These are phyloP conservation scores for Lepus europaeus DNA, from an alignment of 2,113 vertebrate species.

Conservation along the genomic window DNA sequence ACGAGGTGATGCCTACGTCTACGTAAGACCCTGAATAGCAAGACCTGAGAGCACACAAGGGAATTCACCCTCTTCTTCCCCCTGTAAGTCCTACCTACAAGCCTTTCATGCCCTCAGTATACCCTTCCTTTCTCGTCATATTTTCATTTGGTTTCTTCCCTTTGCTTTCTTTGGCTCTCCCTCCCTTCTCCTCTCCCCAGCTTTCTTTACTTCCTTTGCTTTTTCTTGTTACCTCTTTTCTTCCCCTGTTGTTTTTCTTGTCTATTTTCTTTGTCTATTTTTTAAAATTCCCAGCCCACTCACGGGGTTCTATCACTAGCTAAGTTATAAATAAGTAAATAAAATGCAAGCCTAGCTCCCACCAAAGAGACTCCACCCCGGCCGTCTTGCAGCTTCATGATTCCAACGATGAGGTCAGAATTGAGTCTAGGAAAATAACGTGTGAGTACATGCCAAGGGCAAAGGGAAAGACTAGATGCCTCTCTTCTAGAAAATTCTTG, in stretches of 20 bases:
- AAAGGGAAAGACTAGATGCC: background rate
- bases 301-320: background rate
- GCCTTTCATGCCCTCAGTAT: background rate
- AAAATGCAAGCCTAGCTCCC: background rate
- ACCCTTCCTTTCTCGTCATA: background rate
- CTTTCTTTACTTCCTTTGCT: background rate
- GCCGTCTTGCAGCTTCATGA: background rate
- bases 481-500: conserved; percentile 33
- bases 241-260: background rate
- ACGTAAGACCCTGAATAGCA: background rate
- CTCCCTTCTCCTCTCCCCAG: background rate
- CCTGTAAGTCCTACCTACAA: background rate
- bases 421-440: conserved; percentile 31
- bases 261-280: background rate
- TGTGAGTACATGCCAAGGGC: background rate
- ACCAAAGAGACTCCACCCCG: conserved; percentile 32
- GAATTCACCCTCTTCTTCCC: background rate
- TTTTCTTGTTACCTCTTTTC: background rate
- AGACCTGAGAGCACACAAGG: background rate
- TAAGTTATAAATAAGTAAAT: background rate
- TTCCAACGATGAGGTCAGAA: conserved; percentile 45
- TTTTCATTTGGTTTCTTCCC: background rate
- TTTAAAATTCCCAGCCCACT: background rate
- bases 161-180: background rate
- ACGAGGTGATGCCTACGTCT: background rate